phyloP scores from a whole-genome alignment of 1,140 invertebrate species.

The Camponotus floridanus region DNA sequence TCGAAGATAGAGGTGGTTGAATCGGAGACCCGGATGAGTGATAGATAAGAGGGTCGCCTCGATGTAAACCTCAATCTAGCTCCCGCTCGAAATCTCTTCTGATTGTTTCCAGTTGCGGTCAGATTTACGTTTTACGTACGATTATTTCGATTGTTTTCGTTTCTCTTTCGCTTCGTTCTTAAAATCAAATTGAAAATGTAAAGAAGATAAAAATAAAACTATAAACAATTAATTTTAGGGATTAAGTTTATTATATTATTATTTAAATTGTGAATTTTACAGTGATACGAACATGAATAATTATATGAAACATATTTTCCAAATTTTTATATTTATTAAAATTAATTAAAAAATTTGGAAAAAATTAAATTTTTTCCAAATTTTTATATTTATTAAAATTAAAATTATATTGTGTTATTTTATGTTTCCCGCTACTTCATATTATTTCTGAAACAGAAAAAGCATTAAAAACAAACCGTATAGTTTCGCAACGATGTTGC shows the following conservation, averaged over 20 bases:
- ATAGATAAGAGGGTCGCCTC: conserved; percentile 68
- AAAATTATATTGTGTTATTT: neutral
- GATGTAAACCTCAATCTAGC: conserved; percentile 56
- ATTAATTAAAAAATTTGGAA: no score
- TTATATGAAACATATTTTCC: neutral
- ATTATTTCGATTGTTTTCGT: neutral
- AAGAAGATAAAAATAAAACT: neutral
- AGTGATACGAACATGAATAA: neutral
- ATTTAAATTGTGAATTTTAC: conserved; percentile 8
- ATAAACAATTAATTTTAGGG: neutral
- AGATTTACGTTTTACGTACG: conserved; percentile 1
- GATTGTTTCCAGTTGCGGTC: conserved; percentile 29
- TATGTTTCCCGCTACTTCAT: neutral
- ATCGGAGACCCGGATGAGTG: conserved; percentile 69
- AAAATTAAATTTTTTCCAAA: neutral
- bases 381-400: conserved; percentile 16
- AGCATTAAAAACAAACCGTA: conserved; percentile 2
- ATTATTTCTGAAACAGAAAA: conserved; percentile 3
- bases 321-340: conserved; percentile 23
- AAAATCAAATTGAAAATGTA: neutral
- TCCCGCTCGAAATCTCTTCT: conserved; percentile 33
- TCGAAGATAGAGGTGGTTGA: conserved; percentile 78
- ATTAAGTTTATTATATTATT: neutral
- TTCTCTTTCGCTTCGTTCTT: neutral
- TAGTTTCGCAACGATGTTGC: conserved; percentile 24